A percentile compares a stretch with the other conserved stretches of the same genome.
Evolutionary conservation across 2,888 invertebrate genomes (phyloP).

Genomic region (Carcina quercana): DNA sequence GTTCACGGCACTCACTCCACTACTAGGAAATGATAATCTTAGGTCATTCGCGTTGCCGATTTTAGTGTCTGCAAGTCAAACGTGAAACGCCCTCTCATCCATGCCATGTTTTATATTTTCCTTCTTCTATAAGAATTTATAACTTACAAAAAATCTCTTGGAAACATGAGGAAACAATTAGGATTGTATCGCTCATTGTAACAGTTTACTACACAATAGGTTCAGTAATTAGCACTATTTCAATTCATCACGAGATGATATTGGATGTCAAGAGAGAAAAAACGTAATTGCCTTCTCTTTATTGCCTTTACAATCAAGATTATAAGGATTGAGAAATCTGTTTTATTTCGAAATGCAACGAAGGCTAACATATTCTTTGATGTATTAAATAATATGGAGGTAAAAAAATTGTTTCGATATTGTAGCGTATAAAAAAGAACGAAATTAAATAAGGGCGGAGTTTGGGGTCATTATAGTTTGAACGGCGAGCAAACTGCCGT

Average conservation of each 20-base stretch:
- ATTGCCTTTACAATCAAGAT: constrained; percentile 7
- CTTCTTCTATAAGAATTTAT: no score
- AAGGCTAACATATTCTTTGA: neutral
- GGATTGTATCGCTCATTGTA: constrained; percentile 43
- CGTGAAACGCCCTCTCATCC: no score
- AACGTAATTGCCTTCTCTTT: constrained; percentile 5
- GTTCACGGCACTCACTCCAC: no score
- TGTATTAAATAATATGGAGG: constrained; percentile 25
- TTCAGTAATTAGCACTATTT: constrained; percentile 39
- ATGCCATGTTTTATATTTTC: no score
- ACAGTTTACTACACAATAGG: constrained; percentile 44
- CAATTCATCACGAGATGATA: constrained; percentile 39
- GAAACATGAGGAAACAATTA: constrained; percentile 45
- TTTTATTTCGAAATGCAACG: constrained; percentile 2
- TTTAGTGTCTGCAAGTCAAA: constrained; percentile 1
- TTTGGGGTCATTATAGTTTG: constrained; percentile 58
- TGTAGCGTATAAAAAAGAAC: constrained; percentile 35
- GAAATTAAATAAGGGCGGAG: constrained; percentile 54
- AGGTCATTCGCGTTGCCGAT: constrained; percentile 41
- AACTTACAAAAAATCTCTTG: constrained; percentile 10
- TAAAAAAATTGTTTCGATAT: constrained; percentile 22
- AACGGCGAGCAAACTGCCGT: constrained; percentile 44
- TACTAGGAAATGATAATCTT: constrained; percentile 56
- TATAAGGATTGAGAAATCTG: constrained; percentile 7
- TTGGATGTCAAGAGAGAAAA: constrained; percentile 23